phyloP scores from a whole-genome alignment of 2,888 invertebrate genomes.

The Mermis nigrescens region DNA sequence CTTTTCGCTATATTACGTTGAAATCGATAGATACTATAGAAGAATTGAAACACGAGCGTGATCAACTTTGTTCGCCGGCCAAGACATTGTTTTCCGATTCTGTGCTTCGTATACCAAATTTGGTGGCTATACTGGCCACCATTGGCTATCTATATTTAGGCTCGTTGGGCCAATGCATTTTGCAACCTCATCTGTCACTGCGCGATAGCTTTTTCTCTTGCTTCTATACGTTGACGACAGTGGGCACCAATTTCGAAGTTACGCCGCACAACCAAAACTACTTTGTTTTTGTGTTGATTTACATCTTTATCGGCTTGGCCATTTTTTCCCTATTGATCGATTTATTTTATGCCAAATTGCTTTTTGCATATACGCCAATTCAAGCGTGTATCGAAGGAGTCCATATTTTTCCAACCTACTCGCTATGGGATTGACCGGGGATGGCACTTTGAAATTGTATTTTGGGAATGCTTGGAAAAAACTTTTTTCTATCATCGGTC shows the following conservation, averaged over 20 bases:
- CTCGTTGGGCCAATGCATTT: conserved; percentile 27
- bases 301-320: conserved; percentile 31
- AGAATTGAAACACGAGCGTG: neutral
- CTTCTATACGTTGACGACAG: conserved; percentile 33
- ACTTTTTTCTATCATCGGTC: too few species aligned
- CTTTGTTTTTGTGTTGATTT: conserved; percentile 31
- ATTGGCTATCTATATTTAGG: conserved; percentile 33
- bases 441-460: too few species aligned
- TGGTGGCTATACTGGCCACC: conserved; percentile 23
- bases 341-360: conserved; percentile 19
- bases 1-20: conserved; percentile 23
- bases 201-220: conserved; percentile 34
- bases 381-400: too few species aligned
- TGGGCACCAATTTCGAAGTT: conserved; percentile 31
- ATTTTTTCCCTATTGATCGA: conserved; percentile 33
- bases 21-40: conserved; percentile 13
- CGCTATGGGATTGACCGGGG: too few species aligned
- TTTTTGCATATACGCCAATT: conserved; percentile 4
- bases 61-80: neutral
- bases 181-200: conserved; percentile 29
- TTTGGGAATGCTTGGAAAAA: too few species aligned
- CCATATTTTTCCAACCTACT: too few species aligned
- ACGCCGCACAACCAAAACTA: conserved; percentile 31
- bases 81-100: conserved; percentile 4
- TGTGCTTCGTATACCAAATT: conserved; percentile 19